Percentiles rank a stretch among this genome's conserved stretches.
Conservation (phyloP, 2,888 invertebrate genomes). For the Apodemia mormo region DNA sequence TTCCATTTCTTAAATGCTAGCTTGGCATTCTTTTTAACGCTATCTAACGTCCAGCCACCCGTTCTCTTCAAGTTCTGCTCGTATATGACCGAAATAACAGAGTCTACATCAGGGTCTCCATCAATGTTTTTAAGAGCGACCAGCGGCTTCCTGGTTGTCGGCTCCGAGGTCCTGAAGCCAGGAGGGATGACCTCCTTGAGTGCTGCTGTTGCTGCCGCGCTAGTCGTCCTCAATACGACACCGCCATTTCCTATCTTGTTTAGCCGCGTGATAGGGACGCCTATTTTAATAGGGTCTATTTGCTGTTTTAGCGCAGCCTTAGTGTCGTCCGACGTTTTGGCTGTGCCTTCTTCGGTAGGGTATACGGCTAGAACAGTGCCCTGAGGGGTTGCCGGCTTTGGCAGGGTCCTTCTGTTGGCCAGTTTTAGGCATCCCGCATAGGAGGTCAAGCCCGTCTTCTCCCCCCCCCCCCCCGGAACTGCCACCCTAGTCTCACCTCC, state of each 20-base stretch:
- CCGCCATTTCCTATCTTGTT: too few relatives aligned
- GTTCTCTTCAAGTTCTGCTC: too few relatives aligned
- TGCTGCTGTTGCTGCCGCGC: neutral
- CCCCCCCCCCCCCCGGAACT: neutral
- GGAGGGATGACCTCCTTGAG: neutral
- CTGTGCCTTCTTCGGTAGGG: neutral
- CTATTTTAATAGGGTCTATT: neutral
- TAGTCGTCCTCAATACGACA: neutral
- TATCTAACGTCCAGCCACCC: neutral
- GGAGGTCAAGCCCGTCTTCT: neutral
- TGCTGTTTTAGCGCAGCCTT: neutral
- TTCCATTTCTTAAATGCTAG: neutral
- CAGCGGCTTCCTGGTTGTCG: neutral
- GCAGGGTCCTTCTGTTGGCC: neutral
- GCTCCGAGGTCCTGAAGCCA: neutral
- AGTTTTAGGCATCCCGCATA: neutral
- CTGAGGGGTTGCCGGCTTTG: neutral
- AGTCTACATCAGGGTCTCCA: too few relatives aligned
- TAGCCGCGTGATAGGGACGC: neutral
- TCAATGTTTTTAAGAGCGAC: neutral
- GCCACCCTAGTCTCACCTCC: neutral
- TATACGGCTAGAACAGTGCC: neutral
- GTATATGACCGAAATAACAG: too few relatives aligned
- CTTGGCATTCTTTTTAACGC: neutral
- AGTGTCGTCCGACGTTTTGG: neutral